A percentile compares a stretch with the other conserved stretches of the same genome.
Conservation (phyloP, 1,140 invertebrate species). For the Cotesia typhae region DNA sequence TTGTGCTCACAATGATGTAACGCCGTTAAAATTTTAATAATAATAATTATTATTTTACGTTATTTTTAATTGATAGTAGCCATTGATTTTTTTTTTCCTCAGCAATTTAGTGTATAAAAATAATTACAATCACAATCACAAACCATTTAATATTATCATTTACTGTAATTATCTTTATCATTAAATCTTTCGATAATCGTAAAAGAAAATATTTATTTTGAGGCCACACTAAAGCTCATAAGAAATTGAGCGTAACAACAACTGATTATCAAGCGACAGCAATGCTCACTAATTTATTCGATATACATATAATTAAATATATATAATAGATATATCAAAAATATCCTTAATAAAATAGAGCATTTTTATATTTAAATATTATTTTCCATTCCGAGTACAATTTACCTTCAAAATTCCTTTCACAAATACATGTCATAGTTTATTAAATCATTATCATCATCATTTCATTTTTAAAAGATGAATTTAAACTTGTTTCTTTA, state of each 20-base stretch:
- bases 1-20: constrained; percentile 34
- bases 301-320: constrained; percentile 62
- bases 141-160: no score
- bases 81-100: not conserved
- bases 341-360: constrained; percentile 66
- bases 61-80: not conserved
- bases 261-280: constrained; percentile 45
- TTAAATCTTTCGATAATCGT: no score
- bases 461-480: constrained; percentile 28
- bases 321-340: constrained; percentile 62
- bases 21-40: constrained; percentile 32
- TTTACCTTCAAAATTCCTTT: constrained; percentile 52
- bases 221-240: constrained; percentile 12
- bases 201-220: not conserved
- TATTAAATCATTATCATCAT: no score
- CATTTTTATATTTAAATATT: constrained; percentile 61
- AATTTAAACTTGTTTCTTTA: not conserved
- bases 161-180: no score
- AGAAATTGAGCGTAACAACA: constrained; percentile 38
- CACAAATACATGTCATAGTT: constrained; percentile 37
- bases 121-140: no score
- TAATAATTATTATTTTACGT: constrained; percentile 19
- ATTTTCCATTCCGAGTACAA: constrained; percentile 56
- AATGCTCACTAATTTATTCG: constrained; percentile 48
- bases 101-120: no score